Percentiles rank a stretch among this genome's conserved stretches.
Conservation (phyloP, 2,113 vertebrate species). For the Pygathrix nemaeus region DNA sequence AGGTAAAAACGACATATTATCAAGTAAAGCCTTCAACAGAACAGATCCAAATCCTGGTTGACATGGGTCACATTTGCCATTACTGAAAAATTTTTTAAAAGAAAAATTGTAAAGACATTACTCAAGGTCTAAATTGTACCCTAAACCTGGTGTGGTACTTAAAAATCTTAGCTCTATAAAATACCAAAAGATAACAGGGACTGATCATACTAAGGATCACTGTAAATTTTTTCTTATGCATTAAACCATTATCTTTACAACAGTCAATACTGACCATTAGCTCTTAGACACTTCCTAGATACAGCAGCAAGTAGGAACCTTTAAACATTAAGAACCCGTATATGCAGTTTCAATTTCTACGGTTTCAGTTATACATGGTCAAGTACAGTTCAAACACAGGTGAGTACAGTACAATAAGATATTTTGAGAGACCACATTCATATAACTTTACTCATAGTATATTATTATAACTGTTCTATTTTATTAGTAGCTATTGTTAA, state of each 20-base stretch:
- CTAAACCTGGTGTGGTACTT: background rate
- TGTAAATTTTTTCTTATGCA: background rate
- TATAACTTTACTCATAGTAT: background rate
- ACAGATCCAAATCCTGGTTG: conserved; percentile 94
- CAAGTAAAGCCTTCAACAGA: conserved; percentile 95
- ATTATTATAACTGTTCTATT: background rate
- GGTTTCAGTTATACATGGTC: background rate
- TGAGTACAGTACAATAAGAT: background rate
- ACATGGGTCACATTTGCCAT: conserved; percentile 95
- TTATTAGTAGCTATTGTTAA: background rate
- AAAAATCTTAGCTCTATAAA: background rate
- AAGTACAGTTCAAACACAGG: background rate
- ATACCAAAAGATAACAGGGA: background rate
- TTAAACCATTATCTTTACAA: background rate
- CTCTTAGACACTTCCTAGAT: background rate
- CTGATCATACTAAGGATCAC: background rate
- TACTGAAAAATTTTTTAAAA: conserved; percentile 84
- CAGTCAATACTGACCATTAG: background rate
- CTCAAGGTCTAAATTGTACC: conserved; percentile 11
- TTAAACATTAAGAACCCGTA: no score
- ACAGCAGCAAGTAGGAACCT: background rate
- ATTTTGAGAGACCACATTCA: background rate
- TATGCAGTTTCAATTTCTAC: background rate
- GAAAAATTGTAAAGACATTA: conserved; percentile 23
- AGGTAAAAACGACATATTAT: conserved; percentile 96